phyloP scores from a whole-genome alignment of 1,140 invertebrate genomes.

The Meloidogyne exigua region DNA sequence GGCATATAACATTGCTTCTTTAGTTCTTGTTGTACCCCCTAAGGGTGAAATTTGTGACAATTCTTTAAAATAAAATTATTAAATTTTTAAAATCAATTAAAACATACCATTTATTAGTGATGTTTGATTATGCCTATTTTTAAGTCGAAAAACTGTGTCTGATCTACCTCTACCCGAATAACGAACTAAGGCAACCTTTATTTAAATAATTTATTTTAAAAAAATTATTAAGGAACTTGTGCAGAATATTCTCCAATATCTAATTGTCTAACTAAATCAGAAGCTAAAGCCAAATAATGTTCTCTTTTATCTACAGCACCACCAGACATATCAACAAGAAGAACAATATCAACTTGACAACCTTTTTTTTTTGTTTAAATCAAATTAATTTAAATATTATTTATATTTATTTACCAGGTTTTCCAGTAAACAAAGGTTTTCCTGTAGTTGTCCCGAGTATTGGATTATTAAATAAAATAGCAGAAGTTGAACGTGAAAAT shows the following conservation, averaged over 20 bases:
- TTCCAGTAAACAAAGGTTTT: slow-evolving; percentile 18
- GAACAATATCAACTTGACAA: slow-evolving; percentile 38
- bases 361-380: slow-evolving; percentile 13
- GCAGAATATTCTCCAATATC: slow-evolving; percentile 33
- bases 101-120: slow-evolving; percentile 28
- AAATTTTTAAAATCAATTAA: neutral
- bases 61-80: slow-evolving; percentile 2
- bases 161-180: slow-evolving; percentile 32
- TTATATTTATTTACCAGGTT: slow-evolving; percentile 20
- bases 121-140: slow-evolving; percentile 36
- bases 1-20: slow-evolving; percentile 29
- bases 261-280: slow-evolving; percentile 23
- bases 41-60: slow-evolving; percentile 4
- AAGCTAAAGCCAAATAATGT: slow-evolving; percentile 32
- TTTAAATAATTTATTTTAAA: neutral
- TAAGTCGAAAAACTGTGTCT: slow-evolving; percentile 33
- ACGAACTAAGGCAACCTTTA: slow-evolving; percentile 34
- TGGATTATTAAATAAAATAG: neutral
- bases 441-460: slow-evolving; percentile 25
- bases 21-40: slow-evolving; percentile 35
- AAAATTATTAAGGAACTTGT: neutral
- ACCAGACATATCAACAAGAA: slow-evolving; percentile 34
- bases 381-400: too few relatives aligned
- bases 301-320: slow-evolving; percentile 31
- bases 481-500: neutral